These are phyloP conservation scores for Syritta pipiens DNA, from an alignment of 2,888 invertebrate genomes.

Conservation along the genomic window DNA sequence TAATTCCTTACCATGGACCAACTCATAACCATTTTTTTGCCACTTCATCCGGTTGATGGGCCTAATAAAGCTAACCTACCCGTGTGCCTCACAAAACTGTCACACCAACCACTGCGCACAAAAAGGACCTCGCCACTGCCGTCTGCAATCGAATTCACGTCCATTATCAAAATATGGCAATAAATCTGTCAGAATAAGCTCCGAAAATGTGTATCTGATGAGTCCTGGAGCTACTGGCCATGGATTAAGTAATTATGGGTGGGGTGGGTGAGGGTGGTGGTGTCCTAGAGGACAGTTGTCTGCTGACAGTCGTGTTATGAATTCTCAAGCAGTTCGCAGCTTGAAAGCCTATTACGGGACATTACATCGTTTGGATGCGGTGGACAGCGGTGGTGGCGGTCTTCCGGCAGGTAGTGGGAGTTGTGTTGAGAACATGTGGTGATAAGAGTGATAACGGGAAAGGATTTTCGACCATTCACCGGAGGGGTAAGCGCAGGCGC, in stretches of 20 bases:
- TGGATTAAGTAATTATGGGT: slow-evolving; percentile 20
- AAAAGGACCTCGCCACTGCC: too few relatives aligned
- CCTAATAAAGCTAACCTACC: background rate
- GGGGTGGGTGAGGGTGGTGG: too few relatives aligned
- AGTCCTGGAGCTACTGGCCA: background rate
- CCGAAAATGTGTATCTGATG: slow-evolving; percentile 7
- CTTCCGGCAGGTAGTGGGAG: slow-evolving; percentile 27
- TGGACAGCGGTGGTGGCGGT: background rate
- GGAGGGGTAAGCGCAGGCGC: too few relatives aligned
- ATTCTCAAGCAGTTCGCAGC: slow-evolving; percentile 4
- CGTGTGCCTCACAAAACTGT: slow-evolving; percentile 1
- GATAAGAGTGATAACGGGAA: too few relatives aligned
- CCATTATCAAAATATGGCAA: slow-evolving; percentile 7
- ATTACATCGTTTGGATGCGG: background rate
- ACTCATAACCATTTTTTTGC: background rate
- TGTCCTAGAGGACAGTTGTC: slow-evolving; percentile 4
- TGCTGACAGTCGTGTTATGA: slow-evolving; percentile 12
- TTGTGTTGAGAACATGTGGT: slow-evolving; percentile 37
- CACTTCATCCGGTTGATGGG: background rate
- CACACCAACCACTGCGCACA: too few relatives aligned
- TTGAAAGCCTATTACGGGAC: background rate
- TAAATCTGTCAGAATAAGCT: slow-evolving; percentile 23
- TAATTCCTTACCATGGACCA: background rate
- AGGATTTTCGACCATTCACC: too few relatives aligned
- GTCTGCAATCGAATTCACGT: background rate